Evolutionary conservation across 2,797 vertebrate species (phyloP).

Genomic region (Setipinna tenuifilis): DNA sequence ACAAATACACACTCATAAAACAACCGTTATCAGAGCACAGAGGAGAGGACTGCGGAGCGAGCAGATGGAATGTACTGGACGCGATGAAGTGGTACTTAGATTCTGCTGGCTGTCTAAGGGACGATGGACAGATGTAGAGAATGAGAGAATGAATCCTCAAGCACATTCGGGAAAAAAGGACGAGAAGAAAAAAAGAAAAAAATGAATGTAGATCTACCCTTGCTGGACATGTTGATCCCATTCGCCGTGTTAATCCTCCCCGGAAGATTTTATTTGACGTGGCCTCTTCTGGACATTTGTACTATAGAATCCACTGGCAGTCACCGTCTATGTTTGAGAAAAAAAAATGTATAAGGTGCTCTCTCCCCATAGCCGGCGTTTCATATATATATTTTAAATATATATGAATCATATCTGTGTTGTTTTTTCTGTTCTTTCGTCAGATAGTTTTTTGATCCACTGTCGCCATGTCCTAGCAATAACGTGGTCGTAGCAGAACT

Average conservation of each 20-base stretch:
- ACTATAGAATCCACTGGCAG: slow-evolving; percentile 61
- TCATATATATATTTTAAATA: slow-evolving; percentile 45
- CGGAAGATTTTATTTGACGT: slow-evolving; percentile 52
- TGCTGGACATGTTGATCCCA: slow-evolving; percentile 54
- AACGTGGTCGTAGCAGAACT: slow-evolving; percentile 83
- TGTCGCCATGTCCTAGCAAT: slow-evolving; percentile 94
- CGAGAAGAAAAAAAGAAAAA: slow-evolving; percentile 25
- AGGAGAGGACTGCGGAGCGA: slow-evolving; percentile 40
- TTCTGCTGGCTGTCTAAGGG: slow-evolving; percentile 65
- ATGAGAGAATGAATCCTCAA: slow-evolving; percentile 5
- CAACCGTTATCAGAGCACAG: slow-evolving; percentile 57
- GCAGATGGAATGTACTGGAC: slow-evolving; percentile 71
- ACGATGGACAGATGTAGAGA: slow-evolving; percentile 46
- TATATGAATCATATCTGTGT: slow-evolving; percentile 11
- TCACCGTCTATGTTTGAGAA: slow-evolving; percentile 77
- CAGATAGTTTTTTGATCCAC: slow-evolving; percentile 85
- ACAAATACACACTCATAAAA: slow-evolving; percentile 34
- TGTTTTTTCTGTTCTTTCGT: slow-evolving; percentile 63
- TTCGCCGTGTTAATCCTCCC: slow-evolving; percentile 55
- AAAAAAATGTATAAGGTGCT: slow-evolving; percentile 77
- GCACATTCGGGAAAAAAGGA: slow-evolving; percentile 29
- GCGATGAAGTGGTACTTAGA: slow-evolving; percentile 66
- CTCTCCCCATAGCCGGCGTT: slow-evolving; percentile 64
- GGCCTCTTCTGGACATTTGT: slow-evolving; percentile 48
- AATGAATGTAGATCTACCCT: slow-evolving; percentile 84